Base-by-base conservation (phyloP, 2,888 invertebrate species). In the Pseudococcus viburni region DNA sequence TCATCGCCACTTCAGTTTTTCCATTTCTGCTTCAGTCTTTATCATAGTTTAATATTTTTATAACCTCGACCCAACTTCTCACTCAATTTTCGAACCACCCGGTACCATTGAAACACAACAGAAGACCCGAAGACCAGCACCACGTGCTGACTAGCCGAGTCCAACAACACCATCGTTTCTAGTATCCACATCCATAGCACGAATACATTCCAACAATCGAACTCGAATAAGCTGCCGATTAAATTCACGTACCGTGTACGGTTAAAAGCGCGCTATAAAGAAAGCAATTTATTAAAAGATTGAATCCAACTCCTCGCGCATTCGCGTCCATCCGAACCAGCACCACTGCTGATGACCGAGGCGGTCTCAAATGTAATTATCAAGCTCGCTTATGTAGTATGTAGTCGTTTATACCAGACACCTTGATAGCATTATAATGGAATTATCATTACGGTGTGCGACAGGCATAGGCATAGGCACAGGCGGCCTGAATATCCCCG, bases 351-450 rank as follows among this genome's bases (percentile, higher is more conserved):
- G 73, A 26, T 17, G 73, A 26, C 17, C 73, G 11, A 73, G 33
- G 73, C 73, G 33, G 73, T 73, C 73, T 73, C 12, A 83, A 83
- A 83, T 83, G 80, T 83, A 83, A 83, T 83, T 83, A 83, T 83
- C 80, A 83, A 83, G 46, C 46, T 73, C 11, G 39, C 77, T 77
- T 22, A 64, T 17, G 64, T 22, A 26, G 4, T 19, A 42, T 19
- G 46, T 46, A 46, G 80, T 46, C 73, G 33, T 73, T 42, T 42
- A 42, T 73, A 73, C 17, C 39, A 33, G 73, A 73, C 73, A 73
- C 73, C 73, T 73, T 73, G 73, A 73, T 73, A 73, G 73, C 33
- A 73, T 83, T 83, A 42, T 83, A 83, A 83, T 83, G 80, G 80
- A 83, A 83, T 83, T 83, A 83, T 83, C 80, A 83, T 83, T 83